Base-by-base conservation (phyloP, 2,113 vertebrate species). In the Thinocorus orbignyianus region DNA sequence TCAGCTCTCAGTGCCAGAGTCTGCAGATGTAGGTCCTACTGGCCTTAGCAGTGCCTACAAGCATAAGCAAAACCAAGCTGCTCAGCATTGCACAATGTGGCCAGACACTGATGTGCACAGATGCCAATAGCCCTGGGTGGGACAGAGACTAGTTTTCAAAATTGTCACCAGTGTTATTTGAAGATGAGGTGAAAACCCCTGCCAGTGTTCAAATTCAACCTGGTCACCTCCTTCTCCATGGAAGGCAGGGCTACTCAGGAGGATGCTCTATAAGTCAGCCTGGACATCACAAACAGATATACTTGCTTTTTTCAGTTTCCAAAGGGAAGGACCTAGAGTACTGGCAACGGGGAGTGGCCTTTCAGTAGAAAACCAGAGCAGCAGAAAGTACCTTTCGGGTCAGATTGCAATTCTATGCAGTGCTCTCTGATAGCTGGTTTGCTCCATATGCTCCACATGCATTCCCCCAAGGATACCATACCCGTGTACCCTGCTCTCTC, bases 371-470 rank as follows among this genome's bases (percentile, higher is more conserved):
- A 90, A 68, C 10, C 26, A 72, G 58, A 68, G 31, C 13, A 81
- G 13, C 16, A 81, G 33, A 44, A 78, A 13, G 8, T 61, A 35
- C n/a, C 7, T 71, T 81, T 64, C 9, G 5, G 10, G 7, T 35
- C 54, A 37, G 37, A 41, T 1, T 83, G 11, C 35, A 39, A 54
- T 51, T 44, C 51, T 71, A 18, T 12, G 7, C 16, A 62, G 35
- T 6, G 1, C 4, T 31, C 11, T 66, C 35, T 66, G 5, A 17
- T 66, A 74, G 30, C 4, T 70, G 39, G 17, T 65, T 81, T 82
- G 20, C 7, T 39, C 10, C 12, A 18, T 54, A 30, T 1, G 2
- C 17, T 66, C 17, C 1, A 1, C 13, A 7, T 62, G 5, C 8
- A 24, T 57, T 8, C 6, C 5, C 18, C 18, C 18, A 48, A 7